These are phyloP conservation scores for Margaritifera margaritifera DNA, from an alignment of 2,888 invertebrate genomes.

Conservation along the genomic window DNA sequence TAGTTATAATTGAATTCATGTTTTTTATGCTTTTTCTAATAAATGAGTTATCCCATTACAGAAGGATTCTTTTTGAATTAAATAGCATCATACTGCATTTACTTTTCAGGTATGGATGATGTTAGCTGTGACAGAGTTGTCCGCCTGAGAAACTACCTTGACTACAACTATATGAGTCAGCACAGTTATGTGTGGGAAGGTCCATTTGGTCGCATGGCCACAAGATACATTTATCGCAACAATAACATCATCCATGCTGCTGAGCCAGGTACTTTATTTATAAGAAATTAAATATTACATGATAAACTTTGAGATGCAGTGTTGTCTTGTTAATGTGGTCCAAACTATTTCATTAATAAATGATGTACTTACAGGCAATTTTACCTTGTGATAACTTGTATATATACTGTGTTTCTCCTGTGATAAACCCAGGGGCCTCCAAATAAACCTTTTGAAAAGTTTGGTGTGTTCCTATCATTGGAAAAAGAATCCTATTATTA, in stretches of 20 bases:
- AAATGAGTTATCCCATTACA: too few species aligned
- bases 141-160: constrained; percentile 50
- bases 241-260: constrained; percentile 17
- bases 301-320: neutral
- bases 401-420: too few species aligned
- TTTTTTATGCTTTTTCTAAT: too few species aligned
- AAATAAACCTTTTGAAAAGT: too few species aligned
- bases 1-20: too few species aligned
- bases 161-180: constrained; percentile 29
- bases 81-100: neutral
- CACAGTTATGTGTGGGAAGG: constrained; percentile 56
- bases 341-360: neutral
- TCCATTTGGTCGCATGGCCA: constrained; percentile 51
- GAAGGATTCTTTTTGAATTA: neutral
- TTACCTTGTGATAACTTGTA: too few species aligned
- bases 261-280: constrained; percentile 26
- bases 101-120: constrained; percentile 58
- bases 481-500: too few species aligned
- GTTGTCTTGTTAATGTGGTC: neutral
- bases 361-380: too few species aligned
- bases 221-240: constrained; percentile 33
- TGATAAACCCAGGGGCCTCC: too few species aligned
- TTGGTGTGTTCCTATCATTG: too few species aligned
- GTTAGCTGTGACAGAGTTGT: constrained; percentile 57
- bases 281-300: neutral